phyloP scores from a whole-genome alignment of 2,888 invertebrate genomes.

The Allygus modestus region DNA sequence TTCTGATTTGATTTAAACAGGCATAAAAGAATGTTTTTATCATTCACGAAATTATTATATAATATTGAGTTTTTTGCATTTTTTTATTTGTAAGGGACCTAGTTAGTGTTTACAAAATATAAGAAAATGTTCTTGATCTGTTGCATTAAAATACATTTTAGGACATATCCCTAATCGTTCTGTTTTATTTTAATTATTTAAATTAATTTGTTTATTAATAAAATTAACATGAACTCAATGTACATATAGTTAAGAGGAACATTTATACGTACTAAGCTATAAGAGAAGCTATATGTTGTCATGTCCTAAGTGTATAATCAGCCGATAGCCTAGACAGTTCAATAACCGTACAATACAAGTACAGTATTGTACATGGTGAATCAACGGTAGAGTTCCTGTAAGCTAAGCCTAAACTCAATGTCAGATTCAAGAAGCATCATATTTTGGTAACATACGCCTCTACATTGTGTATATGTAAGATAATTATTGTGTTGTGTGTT shows the following conservation, averaged over 20 bases:
- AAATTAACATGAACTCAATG: neutral
- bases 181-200: no score
- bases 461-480: conserved; percentile 48
- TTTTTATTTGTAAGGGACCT: no score
- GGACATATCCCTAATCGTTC: no score
- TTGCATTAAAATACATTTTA: no score
- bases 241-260: conserved; percentile 26
- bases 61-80: no score
- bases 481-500: conserved; percentile 35
- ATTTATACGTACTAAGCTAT: conserved; percentile 41
- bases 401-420: conserved; percentile 42
- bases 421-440: conserved; percentile 48
- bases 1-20: no score
- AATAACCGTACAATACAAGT: conserved; percentile 31
- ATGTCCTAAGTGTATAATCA: neutral
- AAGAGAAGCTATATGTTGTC: conserved; percentile 39
- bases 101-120: no score
- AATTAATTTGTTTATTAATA: no score
- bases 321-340: conserved; percentile 40
- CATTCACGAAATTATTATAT: no score
- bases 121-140: no score
- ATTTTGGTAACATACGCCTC: conserved; percentile 51
- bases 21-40: no score
- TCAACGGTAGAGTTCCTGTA: conserved; percentile 58
- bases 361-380: conserved; percentile 23